Evolutionary conservation across 2,797 vertebrate species (phyloP).

Genomic region (Urophycis tenuis): DNA sequence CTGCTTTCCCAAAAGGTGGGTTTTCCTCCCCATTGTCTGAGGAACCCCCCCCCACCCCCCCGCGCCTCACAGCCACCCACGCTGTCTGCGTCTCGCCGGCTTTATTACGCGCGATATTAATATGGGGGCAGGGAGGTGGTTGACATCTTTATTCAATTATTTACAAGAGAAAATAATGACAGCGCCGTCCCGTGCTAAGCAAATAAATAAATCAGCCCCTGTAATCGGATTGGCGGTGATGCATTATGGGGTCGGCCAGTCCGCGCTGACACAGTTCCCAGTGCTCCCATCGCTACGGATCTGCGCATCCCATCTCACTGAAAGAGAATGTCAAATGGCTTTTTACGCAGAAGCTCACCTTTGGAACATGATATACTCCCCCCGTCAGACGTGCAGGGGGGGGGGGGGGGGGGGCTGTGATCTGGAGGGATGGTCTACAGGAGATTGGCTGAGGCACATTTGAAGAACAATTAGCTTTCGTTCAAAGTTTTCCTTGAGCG

Average conservation of each 20-base stretch:
- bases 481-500: background rate
- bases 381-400: background rate
- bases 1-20: background rate
- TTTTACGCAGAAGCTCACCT: background rate
- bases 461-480: background rate
- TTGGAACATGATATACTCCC: background rate
- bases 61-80: slow-evolving; percentile 2
- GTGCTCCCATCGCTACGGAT: background rate
- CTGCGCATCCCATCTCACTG: background rate
- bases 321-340: background rate
- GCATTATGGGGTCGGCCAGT: slow-evolving; percentile 39
- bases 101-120: slow-evolving; percentile 69
- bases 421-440: too few species aligned
- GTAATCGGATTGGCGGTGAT: slow-evolving; percentile 69
- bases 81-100: slow-evolving; percentile 39
- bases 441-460: background rate
- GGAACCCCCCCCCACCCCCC: background rate
- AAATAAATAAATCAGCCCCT: slow-evolving; percentile 74
- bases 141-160: slow-evolving; percentile 76
- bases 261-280: background rate
- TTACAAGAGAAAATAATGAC: slow-evolving; percentile 75
- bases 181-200: slow-evolving; percentile 60
- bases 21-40: background rate
- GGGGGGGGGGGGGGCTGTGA: background rate
- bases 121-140: slow-evolving; percentile 46